Conservation (phyloP, 1,140 invertebrate species). For the Nixonia krombeini region DNA sequence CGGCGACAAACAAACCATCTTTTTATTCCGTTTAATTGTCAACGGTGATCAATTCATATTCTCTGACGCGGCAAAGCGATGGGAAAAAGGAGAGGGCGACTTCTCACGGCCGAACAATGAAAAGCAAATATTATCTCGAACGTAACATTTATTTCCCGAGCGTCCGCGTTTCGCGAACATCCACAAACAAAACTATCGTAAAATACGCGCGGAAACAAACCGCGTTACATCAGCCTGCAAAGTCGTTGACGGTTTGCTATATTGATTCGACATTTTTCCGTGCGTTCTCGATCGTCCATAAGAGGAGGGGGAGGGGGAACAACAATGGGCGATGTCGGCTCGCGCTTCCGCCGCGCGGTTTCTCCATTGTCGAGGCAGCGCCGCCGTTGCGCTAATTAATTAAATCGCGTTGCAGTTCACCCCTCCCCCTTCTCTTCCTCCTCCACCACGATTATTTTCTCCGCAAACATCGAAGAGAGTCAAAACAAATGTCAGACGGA, state of each 20-base stretch:
- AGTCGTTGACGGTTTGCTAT: not conserved
- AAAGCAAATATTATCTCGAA: too few relatives aligned
- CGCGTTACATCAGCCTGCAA: not conserved
- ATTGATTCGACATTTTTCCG: not conserved
- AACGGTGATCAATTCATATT: too few relatives aligned
- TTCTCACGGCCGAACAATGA: too few relatives aligned
- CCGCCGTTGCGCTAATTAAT: constrained; percentile 46
- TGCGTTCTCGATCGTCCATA: not conserved
- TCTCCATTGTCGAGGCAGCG: constrained; percentile 19
- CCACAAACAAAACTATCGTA: not conserved
- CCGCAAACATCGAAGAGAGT: constrained; percentile 1
- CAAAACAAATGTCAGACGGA: constrained; percentile 23
- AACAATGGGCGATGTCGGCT: not conserved
- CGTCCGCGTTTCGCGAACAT: not conserved
- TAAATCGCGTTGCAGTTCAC: constrained; percentile 30
- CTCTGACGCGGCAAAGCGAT: too few relatives aligned
- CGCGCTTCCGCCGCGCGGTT: too few relatives aligned
- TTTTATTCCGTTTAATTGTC: too few relatives aligned
- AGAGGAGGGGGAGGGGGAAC: not conserved
- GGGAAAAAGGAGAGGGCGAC: too few relatives aligned
- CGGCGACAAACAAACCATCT: too few relatives aligned
- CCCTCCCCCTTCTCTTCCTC: constrained; percentile 3
- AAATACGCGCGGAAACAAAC: too few relatives aligned
- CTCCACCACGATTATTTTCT: constrained; percentile 9
- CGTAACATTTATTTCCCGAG: too few relatives aligned